These are phyloP conservation scores for Holothuria leucospilota DNA, from an alignment of 53 echinoderm and acorn worm genomes.

Conservation along the genomic window DNA sequence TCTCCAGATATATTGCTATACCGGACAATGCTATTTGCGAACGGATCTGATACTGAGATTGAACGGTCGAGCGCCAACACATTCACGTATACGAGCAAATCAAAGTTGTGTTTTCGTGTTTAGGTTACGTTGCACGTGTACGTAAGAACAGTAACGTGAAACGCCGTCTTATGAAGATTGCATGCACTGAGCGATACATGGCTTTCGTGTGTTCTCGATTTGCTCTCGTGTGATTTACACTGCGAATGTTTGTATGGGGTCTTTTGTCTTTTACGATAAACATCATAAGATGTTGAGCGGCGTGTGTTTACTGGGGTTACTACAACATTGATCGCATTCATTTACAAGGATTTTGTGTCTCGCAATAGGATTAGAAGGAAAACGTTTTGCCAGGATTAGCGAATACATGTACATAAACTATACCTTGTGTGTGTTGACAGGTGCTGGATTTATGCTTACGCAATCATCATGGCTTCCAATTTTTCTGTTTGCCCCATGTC, in stretches of 20 bases:
- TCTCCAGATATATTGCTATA: background rate
- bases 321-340: constrained; percentile 31
- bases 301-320: constrained; percentile 29
- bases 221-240: background rate
- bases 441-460: constrained; percentile 39
- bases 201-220: constrained; percentile 8
- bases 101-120: constrained; percentile 39
- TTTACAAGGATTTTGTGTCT: constrained; percentile 39
- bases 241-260: constrained; percentile 30
- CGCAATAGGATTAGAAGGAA: constrained; percentile 26
- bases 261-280: constrained; percentile 38
- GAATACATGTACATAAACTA: constrained; percentile 34
- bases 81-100: constrained; percentile 2
- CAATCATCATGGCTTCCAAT: constrained; percentile 56
- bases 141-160: constrained; percentile 34
- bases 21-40: background rate
- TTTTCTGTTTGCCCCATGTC: constrained; percentile 49
- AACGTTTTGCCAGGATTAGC: constrained; percentile 18
- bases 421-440: constrained; percentile 15
- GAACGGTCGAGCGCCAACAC: constrained; percentile 53
- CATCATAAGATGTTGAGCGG: constrained; percentile 27
- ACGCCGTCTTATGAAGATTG: constrained; percentile 40
- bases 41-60: background rate
- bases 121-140: constrained; percentile 45
- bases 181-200: constrained; percentile 16